Conservation (phyloP, 2,888 invertebrate species). For the Latheticus oryzae region DNA sequence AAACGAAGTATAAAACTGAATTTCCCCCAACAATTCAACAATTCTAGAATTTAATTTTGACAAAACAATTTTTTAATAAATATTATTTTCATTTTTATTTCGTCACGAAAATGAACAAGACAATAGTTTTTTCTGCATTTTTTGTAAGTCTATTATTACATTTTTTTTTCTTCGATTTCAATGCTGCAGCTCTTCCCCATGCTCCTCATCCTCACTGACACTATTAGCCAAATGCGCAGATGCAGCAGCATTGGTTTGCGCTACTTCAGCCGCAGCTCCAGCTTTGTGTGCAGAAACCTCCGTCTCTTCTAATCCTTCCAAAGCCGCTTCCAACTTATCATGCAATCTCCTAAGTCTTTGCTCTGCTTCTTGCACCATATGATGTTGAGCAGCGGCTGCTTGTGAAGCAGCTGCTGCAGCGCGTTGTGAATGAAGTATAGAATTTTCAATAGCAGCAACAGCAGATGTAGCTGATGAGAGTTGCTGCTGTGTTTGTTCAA, state of each 20-base stretch:
- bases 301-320: slow-evolving; percentile 77
- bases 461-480: slow-evolving; percentile 77
- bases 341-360: slow-evolving; percentile 73
- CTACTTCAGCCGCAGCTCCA: slow-evolving; percentile 73
- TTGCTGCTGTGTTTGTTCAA: slow-evolving; percentile 75
- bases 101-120: too few relatives aligned
- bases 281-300: slow-evolving; percentile 75
- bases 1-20: too few relatives aligned
- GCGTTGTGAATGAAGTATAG: slow-evolving; percentile 76
- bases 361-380: slow-evolving; percentile 78
- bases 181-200: slow-evolving; percentile 1
- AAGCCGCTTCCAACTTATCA: slow-evolving; percentile 73
- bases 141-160: too few relatives aligned
- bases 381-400: slow-evolving; percentile 77
- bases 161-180: too few relatives aligned
- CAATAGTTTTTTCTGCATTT: too few relatives aligned
- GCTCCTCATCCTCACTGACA: not conserved
- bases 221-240: slow-evolving; percentile 67
- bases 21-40: too few relatives aligned
- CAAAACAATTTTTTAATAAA: too few relatives aligned
- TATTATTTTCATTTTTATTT: too few relatives aligned
- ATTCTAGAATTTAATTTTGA: too few relatives aligned
- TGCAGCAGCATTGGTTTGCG: slow-evolving; percentile 77
- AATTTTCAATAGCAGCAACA: slow-evolving; percentile 67
- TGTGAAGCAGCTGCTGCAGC: slow-evolving; percentile 76